Conservation (phyloP, 1,140 invertebrate genomes). For the Sycophaga agraensis region DNA sequence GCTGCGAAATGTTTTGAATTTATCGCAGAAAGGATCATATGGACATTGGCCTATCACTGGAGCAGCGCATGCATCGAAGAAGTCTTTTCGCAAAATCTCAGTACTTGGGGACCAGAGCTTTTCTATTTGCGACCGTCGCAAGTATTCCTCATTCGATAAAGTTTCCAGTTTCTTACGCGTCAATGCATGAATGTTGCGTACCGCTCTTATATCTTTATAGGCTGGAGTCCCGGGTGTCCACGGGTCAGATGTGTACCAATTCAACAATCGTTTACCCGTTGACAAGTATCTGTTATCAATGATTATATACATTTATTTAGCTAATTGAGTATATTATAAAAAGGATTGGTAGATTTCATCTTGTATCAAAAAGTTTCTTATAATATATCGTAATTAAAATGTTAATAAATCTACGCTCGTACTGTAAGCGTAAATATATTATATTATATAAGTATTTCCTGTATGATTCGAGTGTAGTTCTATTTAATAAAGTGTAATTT, state of each 20-base stretch:
- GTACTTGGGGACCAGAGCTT: slow-evolving; percentile 55
- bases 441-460: too few species aligned
- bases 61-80: slow-evolving; percentile 32
- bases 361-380: too few species aligned
- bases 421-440: too few species aligned
- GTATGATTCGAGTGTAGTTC: too few species aligned
- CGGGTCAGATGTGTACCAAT: slow-evolving; percentile 60
- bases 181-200: slow-evolving; percentile 53
- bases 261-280: slow-evolving; percentile 51
- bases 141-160: slow-evolving; percentile 31
- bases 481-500: too few species aligned
- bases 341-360: too few species aligned
- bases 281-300: slow-evolving; percentile 53
- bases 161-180: slow-evolving; percentile 44
- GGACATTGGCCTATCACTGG: slow-evolving; percentile 37
- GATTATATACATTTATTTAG: too few species aligned
- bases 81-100: slow-evolving; percentile 31
- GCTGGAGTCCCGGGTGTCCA: slow-evolving; percentile 51
- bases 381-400: too few species aligned
- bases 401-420: too few species aligned
- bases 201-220: slow-evolving; percentile 51
- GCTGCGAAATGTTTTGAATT: slow-evolving; percentile 54
- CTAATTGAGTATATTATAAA: too few species aligned
- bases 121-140: slow-evolving; percentile 36
- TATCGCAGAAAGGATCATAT: slow-evolving; percentile 51